phyloP scores from a whole-genome alignment of 2,797 vertebrate genomes.

The Taenioides sp. region DNA sequence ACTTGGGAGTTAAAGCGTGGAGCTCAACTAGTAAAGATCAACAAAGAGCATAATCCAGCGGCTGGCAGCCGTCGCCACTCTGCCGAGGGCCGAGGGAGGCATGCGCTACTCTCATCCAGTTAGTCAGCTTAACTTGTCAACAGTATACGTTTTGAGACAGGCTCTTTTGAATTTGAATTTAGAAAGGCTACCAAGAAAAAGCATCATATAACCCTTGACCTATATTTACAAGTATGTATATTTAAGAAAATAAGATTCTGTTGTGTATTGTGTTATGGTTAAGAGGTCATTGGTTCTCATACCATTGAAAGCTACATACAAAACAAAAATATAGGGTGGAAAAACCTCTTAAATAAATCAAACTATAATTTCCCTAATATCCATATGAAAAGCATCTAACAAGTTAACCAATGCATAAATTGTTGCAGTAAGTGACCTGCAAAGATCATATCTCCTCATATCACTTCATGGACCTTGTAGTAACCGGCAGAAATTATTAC shows the following conservation, averaged over 20 bases:
- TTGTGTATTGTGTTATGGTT: background rate
- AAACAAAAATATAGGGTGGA: background rate
- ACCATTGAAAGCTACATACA: background rate
- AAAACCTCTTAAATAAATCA: background rate
- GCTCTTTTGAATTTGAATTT: constrained; percentile 28
- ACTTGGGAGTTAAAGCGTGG: constrained; percentile 31
- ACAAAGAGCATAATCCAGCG: constrained; percentile 50
- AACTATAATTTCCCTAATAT: background rate
- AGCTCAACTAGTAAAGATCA: constrained; percentile 38
- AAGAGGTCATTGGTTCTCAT: background rate
- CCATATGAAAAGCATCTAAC: too few relatives aligned
- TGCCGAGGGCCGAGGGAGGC: constrained; percentile 22
- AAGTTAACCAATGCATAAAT: background rate
- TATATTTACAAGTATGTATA: background rate
- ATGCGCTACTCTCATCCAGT: constrained; percentile 35
- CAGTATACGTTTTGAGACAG: constrained; percentile 32
- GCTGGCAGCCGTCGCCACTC: constrained; percentile 38
- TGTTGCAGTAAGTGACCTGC: background rate
- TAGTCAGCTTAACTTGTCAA: constrained; percentile 54
- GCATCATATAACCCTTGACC: background rate
- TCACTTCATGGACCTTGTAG: background rate
- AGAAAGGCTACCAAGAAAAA: constrained; percentile 21
- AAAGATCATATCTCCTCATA: background rate
- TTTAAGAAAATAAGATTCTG: background rate
- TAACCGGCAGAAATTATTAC: background rate